Evolutionary conservation across 2,888 invertebrate genomes (phyloP), one percentile per base, ranked within the genome.

Genomic region (Mesorhabditis spiculigera): DNA sequence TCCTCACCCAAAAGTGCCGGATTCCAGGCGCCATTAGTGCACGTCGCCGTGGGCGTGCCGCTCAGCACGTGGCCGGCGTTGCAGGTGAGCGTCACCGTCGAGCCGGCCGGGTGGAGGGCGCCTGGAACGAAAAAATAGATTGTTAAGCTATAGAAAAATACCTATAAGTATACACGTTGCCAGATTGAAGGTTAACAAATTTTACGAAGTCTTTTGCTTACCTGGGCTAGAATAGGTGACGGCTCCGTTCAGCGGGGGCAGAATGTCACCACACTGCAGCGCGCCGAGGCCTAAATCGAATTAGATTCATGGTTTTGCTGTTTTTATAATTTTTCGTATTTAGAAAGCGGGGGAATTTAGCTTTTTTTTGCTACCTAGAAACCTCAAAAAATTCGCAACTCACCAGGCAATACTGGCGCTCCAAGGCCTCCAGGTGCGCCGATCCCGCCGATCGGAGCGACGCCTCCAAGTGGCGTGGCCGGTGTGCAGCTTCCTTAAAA

Each of bases 71-170:
- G 75, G 16, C 79, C 79, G 45, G 69, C 68, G 66, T 75, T 68
- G 69, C 81, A 81, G 16, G 69, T 67, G 42, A 81, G 67, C 43
- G 67, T 73, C n/a, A 75, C 80, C 5, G 72, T 63, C 10, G 78
- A 73, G 28, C 80, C 81, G n/a, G 76, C 16, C 5, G 75, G 75
- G 16, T 66, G 58, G 58, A 50, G 58, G 8, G 58, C 58, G 3
- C 58, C 58, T 10, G 58, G 58, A 10, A n/a, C 58, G 8, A n/a
- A 50, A 50, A 50, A 50, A 13, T 50, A 50, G 58, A 50, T 50
- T 13, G 58, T n/a, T 2, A 13, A 13, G 28, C 28, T 28, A 28
- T 28, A 28, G 28, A 28, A 28, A 28, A 28, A 28, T 28, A 28
- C 3, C 28, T 28, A 28, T 28, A 28, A 28, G 28, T 28, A 28